Evolutionary conservation across 2,113 vertebrate genomes (phyloP).

Genomic region (Urocolius indicus): DNA sequence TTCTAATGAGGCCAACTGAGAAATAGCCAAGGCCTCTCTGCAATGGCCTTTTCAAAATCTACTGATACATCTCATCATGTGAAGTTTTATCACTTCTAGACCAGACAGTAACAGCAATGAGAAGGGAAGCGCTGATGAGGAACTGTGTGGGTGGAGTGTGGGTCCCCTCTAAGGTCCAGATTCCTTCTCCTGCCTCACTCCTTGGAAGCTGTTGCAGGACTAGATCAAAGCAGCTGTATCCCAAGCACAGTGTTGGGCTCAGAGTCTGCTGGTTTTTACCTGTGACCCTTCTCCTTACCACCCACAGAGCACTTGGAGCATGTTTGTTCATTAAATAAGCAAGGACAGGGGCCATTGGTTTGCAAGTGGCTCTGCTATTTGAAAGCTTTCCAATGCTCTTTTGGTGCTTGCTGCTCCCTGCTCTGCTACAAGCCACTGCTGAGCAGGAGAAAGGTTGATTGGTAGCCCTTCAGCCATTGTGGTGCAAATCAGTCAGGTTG

Average conservation of each 20-base stretch:
- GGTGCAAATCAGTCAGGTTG: background rate
- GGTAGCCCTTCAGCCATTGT: background rate
- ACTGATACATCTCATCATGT: background rate
- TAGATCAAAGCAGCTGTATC: background rate
- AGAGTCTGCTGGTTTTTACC: background rate
- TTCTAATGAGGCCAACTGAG: conserved; percentile 41
- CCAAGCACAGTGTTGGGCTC: background rate
- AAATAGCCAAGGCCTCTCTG: background rate
- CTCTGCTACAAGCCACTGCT: background rate
- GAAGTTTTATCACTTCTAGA: background rate
- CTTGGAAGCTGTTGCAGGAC: background rate
- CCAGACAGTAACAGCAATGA: background rate
- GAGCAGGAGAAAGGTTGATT: background rate
- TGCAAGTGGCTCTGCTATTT: background rate
- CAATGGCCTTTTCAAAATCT: background rate
- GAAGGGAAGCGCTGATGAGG: background rate
- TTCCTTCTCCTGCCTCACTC: background rate
- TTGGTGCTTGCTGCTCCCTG: background rate
- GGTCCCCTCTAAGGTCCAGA: fast-evolving
- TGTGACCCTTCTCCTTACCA: background rate
- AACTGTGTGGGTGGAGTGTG: background rate
- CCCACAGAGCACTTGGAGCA: background rate
- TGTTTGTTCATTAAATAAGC: background rate
- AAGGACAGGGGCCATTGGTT: fast-evolving
- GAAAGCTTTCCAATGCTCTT: background rate